Base-by-base conservation (phyloP, 2,113 vertebrate species). In the Elephas maximus region DNA sequence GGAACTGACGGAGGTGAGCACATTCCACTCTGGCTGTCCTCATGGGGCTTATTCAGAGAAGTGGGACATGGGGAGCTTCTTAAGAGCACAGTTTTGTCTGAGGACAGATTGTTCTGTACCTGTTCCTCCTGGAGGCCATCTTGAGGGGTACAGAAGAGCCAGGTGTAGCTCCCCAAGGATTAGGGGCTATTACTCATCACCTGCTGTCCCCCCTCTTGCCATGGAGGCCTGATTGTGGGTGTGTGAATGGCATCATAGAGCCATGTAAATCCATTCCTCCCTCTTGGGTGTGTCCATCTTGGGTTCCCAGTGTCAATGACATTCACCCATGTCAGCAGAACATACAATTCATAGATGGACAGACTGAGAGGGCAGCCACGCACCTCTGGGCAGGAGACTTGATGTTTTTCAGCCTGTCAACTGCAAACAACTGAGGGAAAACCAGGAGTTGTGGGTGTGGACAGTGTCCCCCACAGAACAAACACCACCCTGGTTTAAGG, bases 1-100 rank as follows among this genome's bases (percentile, higher is more conserved):
- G 85, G 12, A 4, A 7, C 45, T 37, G 2, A 0, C 0, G 15
- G 51, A 5, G 12, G 30, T 0, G 2, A 21, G 6, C 8, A 57
- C 0, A 11, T 1, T 15, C 69, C 73, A 11, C 57, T 51, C 81
- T 28, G 17, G 3, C 71, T 53, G 82, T 33, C 37, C 83, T 91
- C 28, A 1, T 0, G 1, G 63, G 63, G 21, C 1, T 4, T 8
- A 53, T 33, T 41, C n/a, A n/a, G 51, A n/a, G 21, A 60, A 5
- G 10, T 2, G 62, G 71, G 78, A 8, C 37, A 5, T 0, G 7
- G 28, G n/a, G 8, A 57, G 15, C 7, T 63, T 69, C 65, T 11
- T 37, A 24, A 62, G 71, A 57, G 23, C 17, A 15, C 3, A 62
- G 57, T 69, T 76, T n/a, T 37, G 53, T 57, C 45, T 62, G 92